phyloP scores from a whole-genome alignment of 2,797 vertebrate species.

The Danio kyathit region DNA sequence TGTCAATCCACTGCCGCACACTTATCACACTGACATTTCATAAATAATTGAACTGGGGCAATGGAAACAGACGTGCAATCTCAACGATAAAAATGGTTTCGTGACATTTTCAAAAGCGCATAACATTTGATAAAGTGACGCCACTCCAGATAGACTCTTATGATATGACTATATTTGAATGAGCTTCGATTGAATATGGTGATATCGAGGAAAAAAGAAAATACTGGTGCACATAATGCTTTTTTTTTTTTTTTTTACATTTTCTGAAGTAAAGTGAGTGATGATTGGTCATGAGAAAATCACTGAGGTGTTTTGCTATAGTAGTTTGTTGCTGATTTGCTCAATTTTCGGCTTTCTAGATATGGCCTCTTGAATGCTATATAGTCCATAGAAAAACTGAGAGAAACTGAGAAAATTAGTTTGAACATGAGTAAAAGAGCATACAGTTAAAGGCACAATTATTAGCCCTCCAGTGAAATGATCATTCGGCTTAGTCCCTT shows the following conservation, averaged over 20 bases:
- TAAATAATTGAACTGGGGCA: constrained; percentile 24
- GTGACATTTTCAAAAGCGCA: constrained; percentile 40
- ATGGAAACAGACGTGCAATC: constrained; percentile 9
- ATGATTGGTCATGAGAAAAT: neutral
- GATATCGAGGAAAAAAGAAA: neutral
- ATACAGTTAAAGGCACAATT: too few species aligned
- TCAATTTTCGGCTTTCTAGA: neutral
- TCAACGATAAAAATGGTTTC: neutral
- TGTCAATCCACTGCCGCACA: constrained; percentile 29
- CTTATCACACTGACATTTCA: constrained; percentile 29
- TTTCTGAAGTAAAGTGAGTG: neutral
- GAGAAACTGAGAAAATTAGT: neutral
- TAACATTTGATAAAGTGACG: constrained; percentile 30
- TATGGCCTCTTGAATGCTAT: neutral
- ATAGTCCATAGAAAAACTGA: neutral
- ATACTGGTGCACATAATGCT: neutral
- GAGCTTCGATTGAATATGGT: neutral
- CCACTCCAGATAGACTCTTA: constrained; percentile 16
- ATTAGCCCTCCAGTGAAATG: too few species aligned
- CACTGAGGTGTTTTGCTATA: neutral
- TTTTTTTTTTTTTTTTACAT: neutral
- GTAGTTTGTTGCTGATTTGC: neutral
- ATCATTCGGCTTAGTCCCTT: neutral
- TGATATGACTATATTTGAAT: neutral
- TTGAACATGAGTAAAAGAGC: neutral